A percentile compares a stretch with the other conserved stretches of the same genome.
Conservation (phyloP, 1,140 invertebrate genomes). For the Nasonia giraulti region DNA sequence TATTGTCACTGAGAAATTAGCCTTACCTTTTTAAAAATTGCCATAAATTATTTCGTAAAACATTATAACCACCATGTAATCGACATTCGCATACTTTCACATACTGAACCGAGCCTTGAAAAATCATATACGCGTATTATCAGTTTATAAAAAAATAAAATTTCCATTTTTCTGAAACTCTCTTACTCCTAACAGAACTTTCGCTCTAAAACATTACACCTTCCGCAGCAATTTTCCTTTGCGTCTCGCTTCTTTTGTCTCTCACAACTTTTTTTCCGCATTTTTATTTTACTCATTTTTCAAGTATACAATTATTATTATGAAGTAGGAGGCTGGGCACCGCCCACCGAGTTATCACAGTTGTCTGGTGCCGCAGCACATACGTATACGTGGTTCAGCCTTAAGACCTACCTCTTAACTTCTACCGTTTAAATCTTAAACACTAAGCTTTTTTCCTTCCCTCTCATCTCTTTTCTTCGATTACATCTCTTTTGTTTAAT, state of each 20-base stretch:
- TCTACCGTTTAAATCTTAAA: slow-evolving; percentile 56
- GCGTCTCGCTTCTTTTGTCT: slow-evolving; percentile 46
- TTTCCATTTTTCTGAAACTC: slow-evolving; percentile 47
- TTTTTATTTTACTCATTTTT: slow-evolving; percentile 51
- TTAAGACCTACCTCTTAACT: slow-evolving; percentile 72
- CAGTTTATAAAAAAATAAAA: slow-evolving; percentile 24
- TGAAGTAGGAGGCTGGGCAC: slow-evolving; percentile 76
- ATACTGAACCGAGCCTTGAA: neutral
- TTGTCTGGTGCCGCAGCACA: slow-evolving; percentile 75
- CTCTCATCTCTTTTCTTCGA: neutral
- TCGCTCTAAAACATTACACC: slow-evolving; percentile 34
- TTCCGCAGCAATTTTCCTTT: slow-evolving; percentile 23
- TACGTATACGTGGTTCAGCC: slow-evolving; percentile 76
- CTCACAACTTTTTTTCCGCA: slow-evolving; percentile 53
- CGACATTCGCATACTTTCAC: neutral
- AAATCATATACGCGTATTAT: neutral
- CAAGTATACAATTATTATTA: slow-evolving; percentile 70
- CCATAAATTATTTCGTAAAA: neutral
- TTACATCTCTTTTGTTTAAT: slow-evolving; percentile 15
- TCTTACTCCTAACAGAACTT: neutral
- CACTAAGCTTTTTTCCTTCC: slow-evolving; percentile 31
- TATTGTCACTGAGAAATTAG: neutral
- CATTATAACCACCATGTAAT: neutral
- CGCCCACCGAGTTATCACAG: slow-evolving; percentile 76
- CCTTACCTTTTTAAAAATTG: neutral